Base-by-base conservation (phyloP, 1,140 invertebrate genomes). In the Neoseiulus cucumeris region DNA sequence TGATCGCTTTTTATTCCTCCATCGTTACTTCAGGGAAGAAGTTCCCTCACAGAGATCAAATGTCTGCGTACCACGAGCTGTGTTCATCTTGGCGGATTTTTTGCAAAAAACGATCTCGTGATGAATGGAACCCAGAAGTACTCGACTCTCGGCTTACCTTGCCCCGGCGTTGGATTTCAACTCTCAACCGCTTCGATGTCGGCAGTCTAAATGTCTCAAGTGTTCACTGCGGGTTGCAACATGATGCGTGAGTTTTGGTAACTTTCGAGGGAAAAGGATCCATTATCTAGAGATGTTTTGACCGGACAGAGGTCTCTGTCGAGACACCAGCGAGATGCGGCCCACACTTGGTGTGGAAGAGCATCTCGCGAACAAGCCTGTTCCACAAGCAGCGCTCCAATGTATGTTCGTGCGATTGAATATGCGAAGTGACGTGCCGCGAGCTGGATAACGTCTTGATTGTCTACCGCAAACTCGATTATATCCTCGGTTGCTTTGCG, bases 361-460 rank as follows among this genome's bases (percentile, higher is more conserved):
- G 74, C 73, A 1, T 68, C 69, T 17, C 64, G 9, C 69, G 70
- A 71, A 14, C 68, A 66, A n/a, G 76, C 76, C 70, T 78, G 77
- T 64, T 78, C 76, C 30, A 78, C 45, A 42, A 79, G 64, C 30
- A 78, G 66, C n/a, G 74, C 70, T 44, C 74, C 78, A 75, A 78
- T 78, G 65, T 77, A 77, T 47, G 76, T 73, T 66, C 75, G 72
- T 22, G 75, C 74, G 41, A 81, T 65, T 65, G 75, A 75, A 68
- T 75, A 80, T 7, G 79, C 73, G 64, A 80, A 73, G 64, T 80
- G 75, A 66, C 79, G 71, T 2, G 79, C 77, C 30, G 74, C 74
- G n/a, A 73, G 59, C 64, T 76, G 72, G 18, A 76, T 44, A 6
- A 70, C 47, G 42, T 73, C 67, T 17, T 59, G 42, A 64, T 74